Evolutionary conservation across 2,888 invertebrate species (phyloP), one percentile per base, ranked within the genome.

Genomic region (Lithophane socia): DNA sequence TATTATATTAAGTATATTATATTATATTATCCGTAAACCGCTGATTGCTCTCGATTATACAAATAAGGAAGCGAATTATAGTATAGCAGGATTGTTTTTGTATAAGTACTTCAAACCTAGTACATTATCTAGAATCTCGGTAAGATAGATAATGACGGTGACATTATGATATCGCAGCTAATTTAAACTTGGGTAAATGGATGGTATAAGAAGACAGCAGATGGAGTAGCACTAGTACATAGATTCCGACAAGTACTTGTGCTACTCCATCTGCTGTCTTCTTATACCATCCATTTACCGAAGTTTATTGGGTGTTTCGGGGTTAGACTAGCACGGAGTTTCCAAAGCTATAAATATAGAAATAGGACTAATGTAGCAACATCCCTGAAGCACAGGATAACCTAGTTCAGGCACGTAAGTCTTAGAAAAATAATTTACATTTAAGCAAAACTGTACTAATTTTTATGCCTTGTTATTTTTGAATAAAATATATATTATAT

Each of bases 1-100:
- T n/a, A n/a, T n/a, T n/a, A n/a, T n/a, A n/a, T n/a, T n/a, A n/a
- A n/a, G n/a, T n/a, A n/a, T n/a, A n/a, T n/a, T n/a, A n/a, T n/a
- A n/a, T n/a, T n/a, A n/a, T n/a, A n/a, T n/a, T n/a, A n/a, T n/a
- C 29, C 52, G 69, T 64, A 49, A 58, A 64, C 44, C 56, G 52
- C 29, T 70, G 60, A 65, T 24, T 37, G 78, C 60, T 65, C 78
- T 60, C 64, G 37, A n/a, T 78, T 37, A 58, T 29, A 64, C 47
- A 56, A 75, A 63, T 47, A 54, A 75, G 61, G 44, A 75, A 74
- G 44, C 9, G 8, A 60, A 61, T 61, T 37, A 21, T 18, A 4
- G 37, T 37, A 37, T 37, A 37, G 29, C 3, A 29, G 37, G 37
- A 37, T 63, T 42, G n/a, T 42, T 64, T 64, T 16, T 18, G 5